Base-by-base conservation (phyloP, 2,888 invertebrate genomes). In the Orthosia incerta region DNA sequence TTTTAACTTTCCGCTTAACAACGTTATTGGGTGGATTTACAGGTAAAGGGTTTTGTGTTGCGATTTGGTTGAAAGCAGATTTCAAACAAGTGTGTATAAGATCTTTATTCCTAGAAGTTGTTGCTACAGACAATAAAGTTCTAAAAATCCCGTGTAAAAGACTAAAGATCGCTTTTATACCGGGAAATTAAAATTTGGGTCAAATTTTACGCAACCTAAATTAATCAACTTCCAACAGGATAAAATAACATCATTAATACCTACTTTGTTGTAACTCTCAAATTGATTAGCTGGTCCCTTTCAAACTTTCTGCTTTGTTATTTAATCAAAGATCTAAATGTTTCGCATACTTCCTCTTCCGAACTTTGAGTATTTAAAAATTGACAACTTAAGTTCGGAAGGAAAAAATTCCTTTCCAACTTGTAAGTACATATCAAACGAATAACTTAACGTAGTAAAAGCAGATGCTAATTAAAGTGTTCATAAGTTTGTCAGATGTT, bases 401-500 rank as follows among this genome's bases (percentile, higher is more conserved):
- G 66, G 57, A 62, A 85, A 76, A 80, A 65, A 67, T 20, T 48
- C 65, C 50, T 61, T 66, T 56, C 39, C 18, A 72, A 77, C 48
- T 82, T 61, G 56, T 81, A 71, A 77, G 66, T 71, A 75, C 57
- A 83, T 84, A 80, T 68, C 67, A 71, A 75, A 80, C 67, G 56
- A 74, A 84, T 64, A 71, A 69, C 68, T 80, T 60, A 67, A 39
- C 59, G 31, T 67, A 70, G 60, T 68, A 72, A 56, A 67, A 64
- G 84, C 87, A 89, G 90, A 90, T 91, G 90, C 92, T 93, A 94
- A 94, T 94, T 94, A 93, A 93, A 93, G 89, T 93, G 91, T 91
- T 88, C 77, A 78, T 73, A 93, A 94, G 91, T 93, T 93, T 73
- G 89, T 87, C 88, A 90, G 90, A 89, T 89, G 89, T 89, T 84